Conservation (phyloP, 2,888 invertebrate species). For the Drosophila neonasuta region DNA sequence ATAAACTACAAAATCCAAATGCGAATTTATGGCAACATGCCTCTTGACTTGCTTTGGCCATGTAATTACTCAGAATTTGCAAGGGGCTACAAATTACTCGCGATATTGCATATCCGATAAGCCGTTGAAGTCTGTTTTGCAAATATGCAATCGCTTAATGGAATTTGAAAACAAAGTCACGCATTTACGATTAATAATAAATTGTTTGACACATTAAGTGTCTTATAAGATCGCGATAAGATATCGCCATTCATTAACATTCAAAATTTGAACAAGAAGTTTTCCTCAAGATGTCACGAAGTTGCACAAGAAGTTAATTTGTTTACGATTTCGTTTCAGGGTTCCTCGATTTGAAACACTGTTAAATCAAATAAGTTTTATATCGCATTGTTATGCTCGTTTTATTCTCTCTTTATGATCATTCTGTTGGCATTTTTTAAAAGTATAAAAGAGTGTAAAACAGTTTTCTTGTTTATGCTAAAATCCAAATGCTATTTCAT, state of each 20-base stretch:
- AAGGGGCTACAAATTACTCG: slow-evolving; percentile 61
- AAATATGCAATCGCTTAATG: slow-evolving; percentile 40
- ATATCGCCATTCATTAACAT: slow-evolving; percentile 11
- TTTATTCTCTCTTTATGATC: too few species aligned
- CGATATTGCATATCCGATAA: slow-evolving; percentile 65
- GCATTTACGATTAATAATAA: slow-evolving; percentile 30
- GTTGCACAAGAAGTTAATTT: neutral
- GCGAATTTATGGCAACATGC: slow-evolving; percentile 51
- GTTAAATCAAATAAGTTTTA: neutral
- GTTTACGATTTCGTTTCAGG: neutral
- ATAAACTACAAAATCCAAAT: slow-evolving; percentile 49
- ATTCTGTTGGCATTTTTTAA: too few species aligned
- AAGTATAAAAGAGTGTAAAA: too few species aligned
- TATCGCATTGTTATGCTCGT: too few species aligned
- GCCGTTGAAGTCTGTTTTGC: slow-evolving; percentile 55
- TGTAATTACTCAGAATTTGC: slow-evolving; percentile 69
- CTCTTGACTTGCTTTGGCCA: slow-evolving; percentile 12
- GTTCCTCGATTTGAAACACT: neutral
- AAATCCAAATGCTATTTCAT: too few species aligned
- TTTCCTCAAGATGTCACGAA: neutral
- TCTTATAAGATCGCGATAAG: slow-evolving; percentile 15
- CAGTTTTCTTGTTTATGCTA: too few species aligned
- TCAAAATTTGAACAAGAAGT: neutral
- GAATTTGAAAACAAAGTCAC: slow-evolving; percentile 41
- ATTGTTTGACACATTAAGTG: slow-evolving; percentile 30